phyloP scores from a whole-genome alignment of 2,888 invertebrate species.

The Leptarthrus brevirostris region DNA sequence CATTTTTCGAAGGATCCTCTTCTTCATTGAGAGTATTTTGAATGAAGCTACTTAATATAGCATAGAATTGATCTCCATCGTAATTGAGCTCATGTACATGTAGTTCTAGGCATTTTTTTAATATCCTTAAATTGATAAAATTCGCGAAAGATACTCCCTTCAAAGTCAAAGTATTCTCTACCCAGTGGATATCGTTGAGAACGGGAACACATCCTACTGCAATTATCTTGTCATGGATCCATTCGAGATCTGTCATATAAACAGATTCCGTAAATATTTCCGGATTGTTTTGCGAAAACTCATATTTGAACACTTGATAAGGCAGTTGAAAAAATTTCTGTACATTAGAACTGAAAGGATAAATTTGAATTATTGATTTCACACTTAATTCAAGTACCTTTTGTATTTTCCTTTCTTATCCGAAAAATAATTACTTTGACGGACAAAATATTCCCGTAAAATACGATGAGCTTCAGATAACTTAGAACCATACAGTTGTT shows the following conservation, averaged over 20 bases:
- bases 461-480: conserved; percentile 53
- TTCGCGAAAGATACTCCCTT: conserved; percentile 66
- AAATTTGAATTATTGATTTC: conserved; percentile 1
- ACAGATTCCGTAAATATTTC: conserved; percentile 66
- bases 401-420: conserved; percentile 57
- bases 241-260: conserved; percentile 80
- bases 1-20: conserved; percentile 58
- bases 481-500: conserved; percentile 60
- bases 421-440: conserved; percentile 54
- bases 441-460: conserved; percentile 56
- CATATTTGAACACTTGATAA: conserved; percentile 74
- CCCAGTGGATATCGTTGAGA: conserved; percentile 79
- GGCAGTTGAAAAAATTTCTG: conserved; percentile 86
- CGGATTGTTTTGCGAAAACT: conserved; percentile 58
- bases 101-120: conserved; percentile 76
- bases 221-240: conserved; percentile 84
- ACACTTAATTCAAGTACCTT: conserved; percentile 56
- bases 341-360: conserved; percentile 76
- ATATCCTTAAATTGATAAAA: conserved; percentile 60
- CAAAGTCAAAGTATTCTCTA: conserved; percentile 59
- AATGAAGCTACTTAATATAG: conserved; percentile 73
- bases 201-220: conserved; percentile 81
- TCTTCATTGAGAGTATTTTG: conserved; percentile 62
- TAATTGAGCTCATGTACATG: conserved; percentile 80
- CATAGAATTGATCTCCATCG: conserved; percentile 85